These are phyloP conservation scores for Arge pagana DNA, from an alignment of 2,888 invertebrate genomes.

Conservation along the genomic window DNA sequence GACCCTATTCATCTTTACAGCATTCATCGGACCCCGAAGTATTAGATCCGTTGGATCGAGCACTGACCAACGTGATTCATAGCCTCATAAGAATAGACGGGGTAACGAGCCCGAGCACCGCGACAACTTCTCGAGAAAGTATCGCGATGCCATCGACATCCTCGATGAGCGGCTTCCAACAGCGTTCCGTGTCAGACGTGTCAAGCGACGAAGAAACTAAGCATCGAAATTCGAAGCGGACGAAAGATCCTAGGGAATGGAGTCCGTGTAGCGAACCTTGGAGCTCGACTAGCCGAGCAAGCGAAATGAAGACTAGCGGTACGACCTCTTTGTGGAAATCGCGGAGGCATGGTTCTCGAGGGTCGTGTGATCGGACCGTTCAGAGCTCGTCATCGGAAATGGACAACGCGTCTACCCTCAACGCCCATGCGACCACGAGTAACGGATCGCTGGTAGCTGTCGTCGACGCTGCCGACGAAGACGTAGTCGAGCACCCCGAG, in stretches of 20 bases:
- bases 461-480: background rate
- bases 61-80: slow-evolving; percentile 50
- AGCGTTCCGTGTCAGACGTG: background rate
- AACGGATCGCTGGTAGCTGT: background rate
- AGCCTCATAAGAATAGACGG: slow-evolving; percentile 47
- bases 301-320: too few species aligned
- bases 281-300: slow-evolving; percentile 19
- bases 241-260: slow-evolving; percentile 15
- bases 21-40: slow-evolving; percentile 28
- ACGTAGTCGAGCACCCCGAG: background rate
- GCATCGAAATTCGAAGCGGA: background rate
- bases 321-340: background rate
- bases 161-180: slow-evolving; percentile 29
- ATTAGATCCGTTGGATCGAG: slow-evolving; percentile 48
- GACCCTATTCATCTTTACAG: too few species aligned
- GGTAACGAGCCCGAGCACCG: slow-evolving; percentile 24
- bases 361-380: too few species aligned
- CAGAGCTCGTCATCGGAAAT: too few species aligned
- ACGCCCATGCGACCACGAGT: background rate
- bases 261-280: slow-evolving; percentile 23
- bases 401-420: too few species aligned
- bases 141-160: slow-evolving; percentile 7
- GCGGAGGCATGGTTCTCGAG: too few species aligned
- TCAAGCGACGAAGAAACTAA: slow-evolving; percentile 17
- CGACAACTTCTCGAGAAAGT: slow-evolving; percentile 24